phyloP scores from a whole-genome alignment of 2,888 invertebrate genomes.

The Aromia moschata region DNA sequence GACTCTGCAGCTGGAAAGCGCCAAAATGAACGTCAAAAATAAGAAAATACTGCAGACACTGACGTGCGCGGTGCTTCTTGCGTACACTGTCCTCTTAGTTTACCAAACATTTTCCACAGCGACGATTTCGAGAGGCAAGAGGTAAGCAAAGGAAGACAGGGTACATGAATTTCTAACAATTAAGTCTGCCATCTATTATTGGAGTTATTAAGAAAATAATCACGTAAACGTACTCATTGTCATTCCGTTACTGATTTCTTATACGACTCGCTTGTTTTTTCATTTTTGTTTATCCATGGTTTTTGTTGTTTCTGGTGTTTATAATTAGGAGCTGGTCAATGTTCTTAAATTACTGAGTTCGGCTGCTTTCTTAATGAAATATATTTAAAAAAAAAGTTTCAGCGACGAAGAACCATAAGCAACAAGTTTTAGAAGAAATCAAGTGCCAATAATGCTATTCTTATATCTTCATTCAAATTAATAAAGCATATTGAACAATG shows the following conservation, averaged over 20 bases:
- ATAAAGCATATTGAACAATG: too few species aligned
- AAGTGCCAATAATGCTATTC: too few species aligned
- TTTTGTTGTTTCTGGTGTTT: conserved; percentile 1
- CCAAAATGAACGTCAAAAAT: conserved; percentile 57
- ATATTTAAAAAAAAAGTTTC: neutral
- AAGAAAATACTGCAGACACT: conserved; percentile 58
- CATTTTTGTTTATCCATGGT: neutral
- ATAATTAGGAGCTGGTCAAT: conserved; percentile 3
- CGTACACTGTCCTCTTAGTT: conserved; percentile 57
- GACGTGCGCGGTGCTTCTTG: conserved; percentile 54
- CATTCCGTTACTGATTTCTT: conserved; percentile 3
- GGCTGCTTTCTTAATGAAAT: conserved; percentile 1
- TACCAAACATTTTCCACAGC: conserved; percentile 59
- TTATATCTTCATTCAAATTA: too few species aligned
- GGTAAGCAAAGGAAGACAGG: conserved; percentile 40
- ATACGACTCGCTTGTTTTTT: neutral
- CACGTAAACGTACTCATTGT: conserved; percentile 31
- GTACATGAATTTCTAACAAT: neutral
- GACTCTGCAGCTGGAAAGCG: conserved; percentile 43
- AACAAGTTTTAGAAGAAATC: too few species aligned
- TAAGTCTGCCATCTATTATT: neutral
- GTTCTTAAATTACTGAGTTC: conserved; percentile 3
- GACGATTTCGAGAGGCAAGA: conserved; percentile 37
- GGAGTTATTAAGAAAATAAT: conserved; percentile 23
- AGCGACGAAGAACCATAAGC: too few species aligned